Percentiles rank a stretch among this genome's conserved stretches.
Evolutionary conservation across 2,797 vertebrate species (phyloP).

Genomic region (Ptychadena robeensis): DNA sequence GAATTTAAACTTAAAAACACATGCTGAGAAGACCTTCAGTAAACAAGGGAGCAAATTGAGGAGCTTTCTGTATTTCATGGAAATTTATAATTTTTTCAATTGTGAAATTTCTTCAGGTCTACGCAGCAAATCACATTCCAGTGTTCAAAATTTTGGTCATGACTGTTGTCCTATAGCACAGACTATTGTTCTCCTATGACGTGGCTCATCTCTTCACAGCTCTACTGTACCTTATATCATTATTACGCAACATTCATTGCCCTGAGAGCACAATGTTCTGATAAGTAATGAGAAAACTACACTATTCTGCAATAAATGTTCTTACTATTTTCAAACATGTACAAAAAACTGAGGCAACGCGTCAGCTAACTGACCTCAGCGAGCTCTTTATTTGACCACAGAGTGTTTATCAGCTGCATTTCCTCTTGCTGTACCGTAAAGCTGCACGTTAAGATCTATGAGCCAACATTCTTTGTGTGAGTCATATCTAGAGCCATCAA

Average conservation of each 20-base stretch:
- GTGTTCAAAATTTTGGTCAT: neutral
- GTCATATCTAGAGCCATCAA: conserved; percentile 29
- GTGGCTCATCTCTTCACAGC: neutral
- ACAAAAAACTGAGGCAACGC: conserved; percentile 8
- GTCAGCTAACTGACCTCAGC: conserved; percentile 42
- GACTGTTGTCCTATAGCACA: conserved; percentile 19
- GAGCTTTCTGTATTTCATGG: neutral
- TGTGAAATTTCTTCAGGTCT: neutral
- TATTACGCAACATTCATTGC: conserved; percentile 38
- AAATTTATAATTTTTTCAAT: conserved; percentile 13
- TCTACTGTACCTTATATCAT: conserved; percentile 13
- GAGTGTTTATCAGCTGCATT: conserved; percentile 35
- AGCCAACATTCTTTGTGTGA: conserved; percentile 10
- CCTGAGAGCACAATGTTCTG: conserved; percentile 47
- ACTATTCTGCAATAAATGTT: conserved; percentile 52
- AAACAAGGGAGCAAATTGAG: too few relatives aligned
- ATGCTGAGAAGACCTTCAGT: too few relatives aligned
- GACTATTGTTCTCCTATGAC: conserved; percentile 18
- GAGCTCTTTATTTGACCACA: conserved; percentile 24
- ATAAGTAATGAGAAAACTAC: conserved; percentile 40
- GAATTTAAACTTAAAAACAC: too few relatives aligned
- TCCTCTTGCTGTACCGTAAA: conserved; percentile 33
- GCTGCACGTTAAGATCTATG: conserved; percentile 1
- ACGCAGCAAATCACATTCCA: conserved; percentile 3
- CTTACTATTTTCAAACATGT: conserved; percentile 30